phyloP scores from a whole-genome alignment of 2,888 invertebrate genomes.

The Microdon myrmicae region DNA sequence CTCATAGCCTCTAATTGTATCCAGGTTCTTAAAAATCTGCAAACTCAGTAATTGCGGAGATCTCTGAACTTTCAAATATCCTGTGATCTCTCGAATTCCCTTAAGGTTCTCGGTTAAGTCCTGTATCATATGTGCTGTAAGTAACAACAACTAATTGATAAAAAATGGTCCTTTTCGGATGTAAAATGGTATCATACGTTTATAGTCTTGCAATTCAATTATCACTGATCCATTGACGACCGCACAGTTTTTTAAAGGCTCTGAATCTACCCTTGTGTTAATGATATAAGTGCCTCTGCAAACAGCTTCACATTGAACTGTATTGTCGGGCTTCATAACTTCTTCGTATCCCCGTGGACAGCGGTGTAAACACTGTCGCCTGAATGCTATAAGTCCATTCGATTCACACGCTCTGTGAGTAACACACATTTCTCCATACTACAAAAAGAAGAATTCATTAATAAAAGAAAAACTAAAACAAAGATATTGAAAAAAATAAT shows the following conservation, averaged over 20 bases:
- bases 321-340: conserved; percentile 19
- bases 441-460: no score
- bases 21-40: conserved; percentile 74
- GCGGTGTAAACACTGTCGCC: conserved; percentile 70
- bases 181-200: conserved; percentile 53
- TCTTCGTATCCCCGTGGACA: conserved; percentile 72
- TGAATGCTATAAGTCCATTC: conserved; percentile 53
- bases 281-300: conserved; percentile 57
- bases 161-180: background rate
- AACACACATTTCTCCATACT: conserved; percentile 54
- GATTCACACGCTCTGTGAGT: conserved; percentile 54
- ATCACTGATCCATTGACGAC: conserved; percentile 76
- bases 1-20: conserved; percentile 71
- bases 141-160: conserved; percentile 9
- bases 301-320: conserved; percentile 52
- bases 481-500: background rate
- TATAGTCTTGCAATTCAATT: conserved; percentile 66
- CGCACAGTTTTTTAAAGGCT: conserved; percentile 73
- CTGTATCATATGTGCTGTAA: conserved; percentile 57
- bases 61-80: conserved; percentile 74
- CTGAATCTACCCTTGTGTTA: conserved; percentile 53
- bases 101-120: conserved; percentile 72
- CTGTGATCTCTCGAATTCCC: conserved; percentile 73
- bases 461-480: no score
- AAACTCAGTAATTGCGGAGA: conserved; percentile 73